Conservation (phyloP, 2,888 invertebrate species). For the Fabriciana adippe region DNA sequence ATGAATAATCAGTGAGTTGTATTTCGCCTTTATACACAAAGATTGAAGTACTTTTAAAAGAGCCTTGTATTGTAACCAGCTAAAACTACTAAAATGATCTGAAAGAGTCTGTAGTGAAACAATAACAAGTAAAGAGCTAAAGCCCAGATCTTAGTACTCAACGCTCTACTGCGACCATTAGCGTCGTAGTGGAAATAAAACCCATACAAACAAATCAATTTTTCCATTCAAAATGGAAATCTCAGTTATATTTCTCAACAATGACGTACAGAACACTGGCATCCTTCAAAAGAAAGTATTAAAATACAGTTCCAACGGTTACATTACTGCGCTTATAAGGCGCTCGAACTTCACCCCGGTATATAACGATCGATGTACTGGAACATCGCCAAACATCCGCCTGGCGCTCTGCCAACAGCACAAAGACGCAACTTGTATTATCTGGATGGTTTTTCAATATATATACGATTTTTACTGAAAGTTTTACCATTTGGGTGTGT, state of each 20-base stretch:
- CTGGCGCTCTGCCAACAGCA: conserved; percentile 34
- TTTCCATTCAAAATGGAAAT: conserved; percentile 13
- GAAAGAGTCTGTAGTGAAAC: too few species aligned
- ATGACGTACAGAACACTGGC: conserved; percentile 1
- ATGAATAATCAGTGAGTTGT: too few species aligned
- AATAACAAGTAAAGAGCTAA: too few species aligned
- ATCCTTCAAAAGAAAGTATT: conserved; percentile 16
- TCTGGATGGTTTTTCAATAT: conserved; percentile 35
- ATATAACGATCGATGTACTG: conserved; percentile 44
- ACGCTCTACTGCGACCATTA: neutral
- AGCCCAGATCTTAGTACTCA: neutral
- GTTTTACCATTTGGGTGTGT: neutral
- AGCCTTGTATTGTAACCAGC: too few species aligned
- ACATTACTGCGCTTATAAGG: conserved; percentile 35
- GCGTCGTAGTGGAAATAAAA: neutral
- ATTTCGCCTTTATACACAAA: too few species aligned
- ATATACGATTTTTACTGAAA: conserved; percentile 20
- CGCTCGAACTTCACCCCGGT: conserved; percentile 32
- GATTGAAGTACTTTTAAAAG: too few species aligned
- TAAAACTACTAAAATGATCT: too few species aligned
- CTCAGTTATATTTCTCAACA: conserved; percentile 14
- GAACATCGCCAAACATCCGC: conserved; percentile 40
- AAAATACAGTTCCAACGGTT: conserved; percentile 30
- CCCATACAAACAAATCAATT: conserved; percentile 7
- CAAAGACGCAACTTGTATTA: conserved; percentile 28